Conservation (phyloP, 2,888 invertebrate genomes). For the Thelaira solivaga region DNA sequence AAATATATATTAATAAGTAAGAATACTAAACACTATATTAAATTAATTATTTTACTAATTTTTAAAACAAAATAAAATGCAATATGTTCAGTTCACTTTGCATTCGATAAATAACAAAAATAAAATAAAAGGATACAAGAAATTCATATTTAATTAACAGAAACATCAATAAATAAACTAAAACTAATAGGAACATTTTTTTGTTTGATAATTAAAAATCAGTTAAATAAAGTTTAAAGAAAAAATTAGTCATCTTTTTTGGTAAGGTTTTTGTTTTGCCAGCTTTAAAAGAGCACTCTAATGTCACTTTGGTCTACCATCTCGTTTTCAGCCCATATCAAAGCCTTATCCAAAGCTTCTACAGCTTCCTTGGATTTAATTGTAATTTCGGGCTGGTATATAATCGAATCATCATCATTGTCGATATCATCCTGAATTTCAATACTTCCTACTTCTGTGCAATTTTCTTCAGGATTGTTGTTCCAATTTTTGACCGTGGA, state of each 20-base stretch:
- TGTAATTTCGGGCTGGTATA: constrained; percentile 12
- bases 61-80: not conserved
- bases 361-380: constrained; percentile 15
- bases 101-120: not conserved
- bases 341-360: constrained; percentile 1
- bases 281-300: constrained; percentile 5
- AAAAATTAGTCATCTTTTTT: not conserved
- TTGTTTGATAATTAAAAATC: not conserved
- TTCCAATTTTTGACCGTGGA: not conserved
- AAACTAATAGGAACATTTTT: not conserved
- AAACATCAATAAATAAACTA: not conserved
- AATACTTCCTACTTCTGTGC: not conserved
- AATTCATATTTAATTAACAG: no score
- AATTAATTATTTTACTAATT: no score
- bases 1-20: no score
- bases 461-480: not conserved
- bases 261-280: not conserved
- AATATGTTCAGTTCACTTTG: not conserved
- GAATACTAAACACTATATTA: no score
- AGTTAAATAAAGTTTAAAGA: not conserved
- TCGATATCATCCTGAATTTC: not conserved
- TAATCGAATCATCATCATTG: constrained; percentile 1
- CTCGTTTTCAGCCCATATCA: constrained; percentile 27
- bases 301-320: constrained; percentile 23
- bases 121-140: not conserved